Base-by-base conservation (phyloP, 2,888 invertebrate genomes). In the Spodoptera exigua region DNA sequence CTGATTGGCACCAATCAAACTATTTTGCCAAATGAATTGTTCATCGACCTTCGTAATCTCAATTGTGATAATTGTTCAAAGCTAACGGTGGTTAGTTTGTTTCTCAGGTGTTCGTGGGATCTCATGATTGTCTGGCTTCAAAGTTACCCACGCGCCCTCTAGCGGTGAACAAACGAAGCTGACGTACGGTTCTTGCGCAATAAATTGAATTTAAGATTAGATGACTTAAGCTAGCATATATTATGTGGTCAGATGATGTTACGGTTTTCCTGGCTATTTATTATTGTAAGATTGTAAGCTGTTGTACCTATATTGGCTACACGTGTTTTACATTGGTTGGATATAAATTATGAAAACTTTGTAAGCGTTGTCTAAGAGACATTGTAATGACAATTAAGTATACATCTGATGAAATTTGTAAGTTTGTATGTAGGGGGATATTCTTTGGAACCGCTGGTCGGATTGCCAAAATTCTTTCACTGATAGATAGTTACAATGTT, bases 51-150 rank as follows among this genome's bases (percentile, higher is more conserved):
- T 58, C 51, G 44, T 60, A 59, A 47, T 64, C 61, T 72, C 46
- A 72, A 72, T 76, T 52, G 58, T 63, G 56, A 49, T 61, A 60
- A 75, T 74, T 76, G 65, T 67, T 58, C 47, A 59, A 61, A 73
- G 41, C 18, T 76, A 74, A 71, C 61, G 70, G 64, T 68, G 47
- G 56, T 34, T 47, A 46, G 57, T 17, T 41, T 16, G 52, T 59
- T 67, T 74, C 69, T 49, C 72, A 69, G 65, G 58, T 55, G 45
- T 58, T 82, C 85, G 85, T 86, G 86, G 85, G 86, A 85, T 55
- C 66, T 47, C 48, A 52, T 73, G 69, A 85, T 86, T 84, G 84
- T 86, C 78, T 68, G 68, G 65, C 27, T 27, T 9, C 9, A 27
- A 27, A 71, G 60, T 75, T 79, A 67, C 74, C 66, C 67, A 76